Conservation (phyloP, 37 sponge, comb jelly and placozoan species). For the Spongia lamella region DNA sequence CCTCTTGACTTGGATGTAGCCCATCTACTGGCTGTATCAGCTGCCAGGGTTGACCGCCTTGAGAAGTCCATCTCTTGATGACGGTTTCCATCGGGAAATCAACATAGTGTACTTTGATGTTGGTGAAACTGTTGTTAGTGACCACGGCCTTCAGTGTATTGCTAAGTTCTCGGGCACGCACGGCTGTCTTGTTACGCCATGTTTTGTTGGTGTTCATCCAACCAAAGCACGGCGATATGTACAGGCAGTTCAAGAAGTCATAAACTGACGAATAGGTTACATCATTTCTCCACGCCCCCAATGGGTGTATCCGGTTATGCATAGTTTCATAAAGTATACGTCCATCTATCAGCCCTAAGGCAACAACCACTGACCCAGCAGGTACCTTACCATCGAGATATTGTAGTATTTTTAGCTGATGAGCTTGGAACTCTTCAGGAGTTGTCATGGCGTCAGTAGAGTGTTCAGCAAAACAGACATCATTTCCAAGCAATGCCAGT, state of each 20-base stretch:
- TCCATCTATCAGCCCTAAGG: conserved; percentile 82
- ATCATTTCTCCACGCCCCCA: conserved; percentile 68
- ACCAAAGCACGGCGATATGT: conserved; percentile 89
- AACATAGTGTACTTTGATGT: conserved; percentile 70
- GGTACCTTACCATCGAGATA: conserved; percentile 75
- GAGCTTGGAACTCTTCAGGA: conserved; percentile 75
- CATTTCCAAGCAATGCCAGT: conserved; percentile 85
- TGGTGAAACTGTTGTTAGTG: conserved; percentile 53
- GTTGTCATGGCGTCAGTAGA: conserved; percentile 84
- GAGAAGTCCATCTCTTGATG: conserved; percentile 48
- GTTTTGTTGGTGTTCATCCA: conserved; percentile 91
- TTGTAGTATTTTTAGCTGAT: conserved; percentile 50
- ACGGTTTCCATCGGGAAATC: conserved; percentile 55
- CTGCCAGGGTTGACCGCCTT: conserved; percentile 76
- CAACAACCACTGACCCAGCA: conserved; percentile 63
- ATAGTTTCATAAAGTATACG: conserved; percentile 76
- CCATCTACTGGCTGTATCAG: conserved; percentile 95
- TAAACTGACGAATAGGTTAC: conserved; percentile 83
- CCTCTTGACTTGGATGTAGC: conserved; percentile 83
- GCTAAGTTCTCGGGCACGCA: conserved; percentile 78
- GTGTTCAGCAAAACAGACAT: conserved; percentile 86
- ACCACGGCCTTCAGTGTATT: conserved; percentile 54
- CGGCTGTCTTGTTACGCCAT: conserved; percentile 77
- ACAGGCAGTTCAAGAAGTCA: conserved; percentile 87
- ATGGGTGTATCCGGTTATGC: conserved; percentile 78